Evolutionary conservation across 2,797 vertebrate genomes (phyloP).

Genomic region (Neostethus bicornis): DNA sequence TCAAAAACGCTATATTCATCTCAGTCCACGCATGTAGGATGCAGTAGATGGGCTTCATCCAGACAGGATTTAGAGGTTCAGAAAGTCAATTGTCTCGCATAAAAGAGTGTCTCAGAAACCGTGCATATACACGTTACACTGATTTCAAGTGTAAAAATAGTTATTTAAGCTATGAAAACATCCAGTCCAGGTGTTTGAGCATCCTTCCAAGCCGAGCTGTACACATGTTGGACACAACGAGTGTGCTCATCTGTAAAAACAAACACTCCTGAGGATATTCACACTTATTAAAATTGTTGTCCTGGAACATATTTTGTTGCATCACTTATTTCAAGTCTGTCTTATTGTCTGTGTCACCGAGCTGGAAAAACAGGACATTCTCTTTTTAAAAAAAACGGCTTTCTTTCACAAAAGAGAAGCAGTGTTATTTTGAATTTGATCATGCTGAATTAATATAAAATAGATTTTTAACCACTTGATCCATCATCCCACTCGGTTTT

Average conservation of each 20-base stretch:
- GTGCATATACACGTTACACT: too few species aligned
- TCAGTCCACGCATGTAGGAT: too few species aligned
- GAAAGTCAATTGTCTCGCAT: too few species aligned
- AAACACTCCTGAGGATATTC: slow-evolving; percentile 4
- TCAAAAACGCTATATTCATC: too few species aligned
- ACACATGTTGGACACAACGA: background rate
- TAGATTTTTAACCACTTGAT: background rate
- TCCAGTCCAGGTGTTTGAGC: background rate
- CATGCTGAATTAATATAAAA: background rate
- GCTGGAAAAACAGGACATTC: background rate
- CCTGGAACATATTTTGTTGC: background rate
- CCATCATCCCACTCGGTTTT: background rate
- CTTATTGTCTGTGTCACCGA: background rate
- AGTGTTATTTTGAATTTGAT: background rate
- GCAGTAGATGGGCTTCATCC: too few species aligned
- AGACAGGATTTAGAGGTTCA: too few species aligned
- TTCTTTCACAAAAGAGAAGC: too few species aligned
- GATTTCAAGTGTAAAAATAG: background rate
- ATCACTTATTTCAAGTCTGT: background rate
- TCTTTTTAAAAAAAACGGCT: background rate
- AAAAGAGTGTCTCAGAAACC: too few species aligned
- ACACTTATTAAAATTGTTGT: slow-evolving; percentile 11
- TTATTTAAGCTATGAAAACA: background rate
- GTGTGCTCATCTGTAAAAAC: background rate
- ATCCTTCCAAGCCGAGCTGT: background rate